Evolutionary conservation across 53 echinoderm and acorn worm genomes (phyloP).

Genomic region (Glandiceps talaboti): DNA sequence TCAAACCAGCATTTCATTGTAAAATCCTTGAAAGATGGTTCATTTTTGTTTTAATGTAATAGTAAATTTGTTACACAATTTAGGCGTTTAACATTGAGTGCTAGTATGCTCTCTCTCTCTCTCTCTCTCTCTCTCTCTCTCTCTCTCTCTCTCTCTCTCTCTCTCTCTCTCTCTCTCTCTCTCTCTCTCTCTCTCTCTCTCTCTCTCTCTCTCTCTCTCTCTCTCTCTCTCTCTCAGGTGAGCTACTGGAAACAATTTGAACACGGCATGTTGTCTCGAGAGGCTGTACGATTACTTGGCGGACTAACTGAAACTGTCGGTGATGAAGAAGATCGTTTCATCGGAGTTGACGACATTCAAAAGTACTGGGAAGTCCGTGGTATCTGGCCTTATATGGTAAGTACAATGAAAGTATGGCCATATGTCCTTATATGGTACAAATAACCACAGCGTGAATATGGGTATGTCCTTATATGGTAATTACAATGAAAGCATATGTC

Average conservation of each 20-base stretch:
- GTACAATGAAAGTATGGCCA: too few relatives aligned
- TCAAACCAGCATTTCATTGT: too few relatives aligned
- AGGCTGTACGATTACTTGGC: conserved; percentile 66
- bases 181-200: too few relatives aligned
- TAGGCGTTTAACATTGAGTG: background rate
- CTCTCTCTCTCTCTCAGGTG: conserved; percentile 35
- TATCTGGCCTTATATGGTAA: conserved; percentile 63
- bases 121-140: background rate
- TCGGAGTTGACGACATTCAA: conserved; percentile 61
- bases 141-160: too few relatives aligned
- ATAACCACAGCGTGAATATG: too few relatives aligned
- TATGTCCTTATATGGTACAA: too few relatives aligned
- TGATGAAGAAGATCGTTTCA: conserved; percentile 34
- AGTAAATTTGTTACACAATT: background rate
- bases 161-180: too few relatives aligned
- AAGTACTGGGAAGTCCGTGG: conserved; percentile 72
- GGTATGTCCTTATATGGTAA: too few relatives aligned
- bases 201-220: too few relatives aligned
- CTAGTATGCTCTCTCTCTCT: background rate
- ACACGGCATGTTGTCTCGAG: conserved; percentile 90
- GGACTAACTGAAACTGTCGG: conserved; percentile 54
- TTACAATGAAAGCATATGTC: too few relatives aligned
- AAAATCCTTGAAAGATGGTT: too few relatives aligned
- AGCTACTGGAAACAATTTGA: conserved; percentile 99
- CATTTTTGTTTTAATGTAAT: too few relatives aligned